Conservation (phyloP, 1,140 invertebrate species). For the Macrobrachium rosenbergii region DNA sequence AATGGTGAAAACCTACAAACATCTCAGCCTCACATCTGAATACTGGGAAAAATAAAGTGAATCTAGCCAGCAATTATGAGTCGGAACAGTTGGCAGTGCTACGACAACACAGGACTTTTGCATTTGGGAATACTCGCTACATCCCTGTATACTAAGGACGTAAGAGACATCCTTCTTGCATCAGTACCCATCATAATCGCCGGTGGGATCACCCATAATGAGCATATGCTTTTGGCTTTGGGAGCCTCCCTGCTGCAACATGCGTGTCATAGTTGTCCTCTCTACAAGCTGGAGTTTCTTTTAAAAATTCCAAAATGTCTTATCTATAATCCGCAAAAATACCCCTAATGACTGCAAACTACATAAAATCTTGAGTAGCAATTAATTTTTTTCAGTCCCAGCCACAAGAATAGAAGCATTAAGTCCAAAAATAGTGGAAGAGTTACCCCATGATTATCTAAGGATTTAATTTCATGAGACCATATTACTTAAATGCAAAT, state of each 20-base stretch:
- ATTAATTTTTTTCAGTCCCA: constrained; percentile 28
- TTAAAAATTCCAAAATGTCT: constrained; percentile 25
- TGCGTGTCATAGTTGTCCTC: constrained; percentile 36
- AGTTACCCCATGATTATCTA: constrained; percentile 2
- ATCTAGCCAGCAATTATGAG: constrained; percentile 35
- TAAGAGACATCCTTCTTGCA: not conserved
- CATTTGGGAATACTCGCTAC: not conserved
- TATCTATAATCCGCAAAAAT: constrained; percentile 47
- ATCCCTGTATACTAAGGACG: not conserved
- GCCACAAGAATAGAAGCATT: constrained; percentile 41
- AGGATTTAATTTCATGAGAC: not conserved
- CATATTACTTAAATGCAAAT: not conserved
- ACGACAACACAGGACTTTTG: not conserved
- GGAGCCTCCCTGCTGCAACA: constrained; percentile 62
- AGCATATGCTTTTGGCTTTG: constrained; percentile 62
- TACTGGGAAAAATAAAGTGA: constrained; percentile 61
- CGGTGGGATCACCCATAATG: constrained; percentile 47
- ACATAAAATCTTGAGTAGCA: constrained; percentile 4
- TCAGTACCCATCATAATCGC: constrained; percentile 14
- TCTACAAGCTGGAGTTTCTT: constrained; percentile 32
- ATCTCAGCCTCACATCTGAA: constrained; percentile 56
- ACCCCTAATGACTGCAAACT: constrained; percentile 31
- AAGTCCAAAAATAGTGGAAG: not conserved
- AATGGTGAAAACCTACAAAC: constrained; percentile 29
- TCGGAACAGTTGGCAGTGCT: not conserved